Evolutionary conservation across 2,113 vertebrate genomes (phyloP), one percentile per base, ranked within the genome.

Genomic region (Fukomys damarensis): DNA sequence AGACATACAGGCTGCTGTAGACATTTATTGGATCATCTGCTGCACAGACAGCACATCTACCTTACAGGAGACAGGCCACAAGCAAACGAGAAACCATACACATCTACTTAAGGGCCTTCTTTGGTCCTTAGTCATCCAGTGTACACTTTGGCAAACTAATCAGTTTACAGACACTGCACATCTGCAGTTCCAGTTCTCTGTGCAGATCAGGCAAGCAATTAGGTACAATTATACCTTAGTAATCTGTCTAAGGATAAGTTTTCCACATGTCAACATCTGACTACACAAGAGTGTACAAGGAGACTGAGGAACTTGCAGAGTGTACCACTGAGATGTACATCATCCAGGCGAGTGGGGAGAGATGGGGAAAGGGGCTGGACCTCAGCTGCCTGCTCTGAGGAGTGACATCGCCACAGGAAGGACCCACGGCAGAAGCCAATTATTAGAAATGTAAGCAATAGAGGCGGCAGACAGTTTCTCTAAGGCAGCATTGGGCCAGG

Each of bases 11-110:
- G 82, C 72, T 76, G 89, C 96, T 97, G 92, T 86, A 95, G 96
- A 96, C 88, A 58, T 98, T 98, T 98, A 98, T 98, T 98, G 77
- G 72, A 38, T 89, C 2, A 4, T 91, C 54, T 63, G 38, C 88
- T 86, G 61, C 70, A 52, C 95, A 90, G 90, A 65, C 30, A 49
- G 61, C 70, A 97, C 90, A 46, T 41, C 3, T 16, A 28, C 1
- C 28, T 24, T 3, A 89, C 89, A 86, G 68, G 66, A 91, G 86
- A 85, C 3, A 38, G 77, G 84, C 80, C 68, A 89, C 89, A 70
- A 74, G 88, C 95, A 92, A 89, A 92, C 35, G 92, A 70, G 59
- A 92, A 77, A 80, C 81, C 92, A 74, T 77, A 20, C 6, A 0
- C 46, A 46, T 61, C 81, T 61, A 81, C 79, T 59, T 58, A 1